These are phyloP conservation scores for Drosophila lowei DNA, from an alignment of 1,140 invertebrate species.

Conservation along the genomic window DNA sequence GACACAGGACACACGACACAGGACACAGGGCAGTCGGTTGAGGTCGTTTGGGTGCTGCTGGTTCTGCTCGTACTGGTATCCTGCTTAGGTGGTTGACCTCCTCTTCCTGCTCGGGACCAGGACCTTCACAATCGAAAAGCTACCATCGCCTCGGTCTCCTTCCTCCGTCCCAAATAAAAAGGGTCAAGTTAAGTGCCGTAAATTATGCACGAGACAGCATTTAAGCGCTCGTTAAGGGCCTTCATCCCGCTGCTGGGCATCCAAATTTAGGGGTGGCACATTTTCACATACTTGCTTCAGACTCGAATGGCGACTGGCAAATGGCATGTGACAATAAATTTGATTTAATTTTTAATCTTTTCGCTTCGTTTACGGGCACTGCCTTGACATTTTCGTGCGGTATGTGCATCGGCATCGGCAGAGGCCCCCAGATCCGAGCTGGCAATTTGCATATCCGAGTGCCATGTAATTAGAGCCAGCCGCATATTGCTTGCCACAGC, in stretches of 20 bases:
- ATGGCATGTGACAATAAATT: slow-evolving; percentile 60
- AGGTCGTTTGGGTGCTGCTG: not conserved
- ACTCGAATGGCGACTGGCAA: not conserved
- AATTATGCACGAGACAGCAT: slow-evolving; percentile 65
- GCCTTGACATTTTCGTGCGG: slow-evolving; percentile 14
- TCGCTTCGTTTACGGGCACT: slow-evolving; percentile 21
- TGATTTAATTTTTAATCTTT: slow-evolving; percentile 44
- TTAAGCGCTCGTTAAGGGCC: slow-evolving; percentile 66
- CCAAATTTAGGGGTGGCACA: slow-evolving; percentile 10
- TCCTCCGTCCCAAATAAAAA: slow-evolving; percentile 27
- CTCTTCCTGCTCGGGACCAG: not conserved
- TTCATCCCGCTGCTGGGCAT: not conserved
- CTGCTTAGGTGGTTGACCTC: not conserved
- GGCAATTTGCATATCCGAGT: slow-evolving; percentile 43
- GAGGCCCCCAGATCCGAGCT: slow-evolving; percentile 11
- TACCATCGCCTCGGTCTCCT: not conserved
- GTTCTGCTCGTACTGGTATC: not conserved
- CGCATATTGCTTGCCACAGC: not conserved
- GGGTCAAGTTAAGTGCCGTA: slow-evolving; percentile 64
- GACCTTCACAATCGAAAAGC: too few species aligned
- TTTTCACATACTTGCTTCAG: slow-evolving; percentile 32
- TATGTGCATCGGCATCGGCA: slow-evolving; percentile 3
- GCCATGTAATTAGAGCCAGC: slow-evolving; percentile 45
- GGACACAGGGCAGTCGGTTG: not conserved
- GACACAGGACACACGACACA: slow-evolving; percentile 8